Evolutionary conservation across 2,888 invertebrate genomes (phyloP).

Genomic region (Hirtodrosophila trivittata): DNA sequence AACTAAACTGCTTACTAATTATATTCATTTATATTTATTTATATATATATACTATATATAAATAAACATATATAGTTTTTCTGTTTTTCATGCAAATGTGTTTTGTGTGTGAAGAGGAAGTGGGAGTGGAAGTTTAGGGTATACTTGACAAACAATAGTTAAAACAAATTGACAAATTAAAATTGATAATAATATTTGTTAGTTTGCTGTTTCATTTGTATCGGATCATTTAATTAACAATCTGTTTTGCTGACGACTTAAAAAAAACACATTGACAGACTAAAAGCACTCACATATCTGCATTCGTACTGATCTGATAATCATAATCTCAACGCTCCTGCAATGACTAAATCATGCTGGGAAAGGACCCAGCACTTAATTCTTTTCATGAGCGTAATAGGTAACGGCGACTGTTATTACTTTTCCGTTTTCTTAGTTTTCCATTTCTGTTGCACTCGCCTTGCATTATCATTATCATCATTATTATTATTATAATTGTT

Average conservation of each 20-base stretch:
- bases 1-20: constrained; percentile 77
- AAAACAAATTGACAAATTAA: constrained; percentile 39
- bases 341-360: constrained; percentile 71
- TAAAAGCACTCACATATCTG: constrained; percentile 69
- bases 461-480: constrained; percentile 39
- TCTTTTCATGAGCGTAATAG: constrained; percentile 69
- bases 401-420: constrained; percentile 64
- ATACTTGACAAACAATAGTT: constrained; percentile 18
- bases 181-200: constrained; percentile 32
- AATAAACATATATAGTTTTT: constrained; percentile 53
- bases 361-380: constrained; percentile 44
- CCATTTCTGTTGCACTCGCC: constrained; percentile 47
- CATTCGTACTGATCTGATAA: constrained; percentile 50
- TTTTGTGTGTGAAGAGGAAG: constrained; percentile 46
- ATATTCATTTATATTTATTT: constrained; percentile 75
- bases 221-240: constrained; percentile 28
- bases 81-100: constrained; percentile 72
- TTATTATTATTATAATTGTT: constrained; percentile 47
- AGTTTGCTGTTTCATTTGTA: constrained; percentile 29
- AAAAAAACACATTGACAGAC: constrained; percentile 59
- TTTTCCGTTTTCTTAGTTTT: constrained; percentile 30
- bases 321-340: constrained; percentile 73
- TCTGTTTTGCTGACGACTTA: constrained; percentile 40
- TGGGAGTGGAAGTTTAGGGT: too few species aligned
- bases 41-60: constrained; percentile 49